Percentiles rank a stretch among this genome's conserved stretches.
These are phyloP conservation scores for Zalophus californianus DNA, from an alignment of 2,797 vertebrate species.

Conservation along the genomic window DNA sequence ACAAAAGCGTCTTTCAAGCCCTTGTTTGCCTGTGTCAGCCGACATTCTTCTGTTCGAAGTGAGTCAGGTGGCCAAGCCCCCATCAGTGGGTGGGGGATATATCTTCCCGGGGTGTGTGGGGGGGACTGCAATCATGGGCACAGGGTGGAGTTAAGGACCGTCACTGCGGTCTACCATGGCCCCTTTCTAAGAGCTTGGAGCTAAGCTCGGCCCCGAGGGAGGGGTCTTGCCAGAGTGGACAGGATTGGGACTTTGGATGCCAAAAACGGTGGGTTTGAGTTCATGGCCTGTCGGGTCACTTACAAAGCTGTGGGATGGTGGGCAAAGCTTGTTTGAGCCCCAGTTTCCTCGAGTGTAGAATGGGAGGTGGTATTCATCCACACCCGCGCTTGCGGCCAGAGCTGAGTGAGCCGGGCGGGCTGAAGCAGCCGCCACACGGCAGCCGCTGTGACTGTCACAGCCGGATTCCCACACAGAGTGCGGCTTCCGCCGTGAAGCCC, in stretches of 20 bases:
- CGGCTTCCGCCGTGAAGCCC: not conserved
- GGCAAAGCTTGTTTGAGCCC: not conserved
- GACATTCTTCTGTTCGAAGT: not conserved
- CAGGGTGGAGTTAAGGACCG: not conserved
- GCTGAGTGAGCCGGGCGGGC: fast-evolving
- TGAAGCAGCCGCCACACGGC: no score
- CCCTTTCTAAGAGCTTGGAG: not conserved
- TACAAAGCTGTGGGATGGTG: not conserved
- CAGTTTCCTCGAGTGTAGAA: not conserved
- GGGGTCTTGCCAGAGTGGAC: not conserved
- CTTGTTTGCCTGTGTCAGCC: not conserved
- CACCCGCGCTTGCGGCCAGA: not conserved
- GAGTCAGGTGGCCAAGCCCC: not conserved
- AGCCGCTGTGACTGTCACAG: fast-evolving
- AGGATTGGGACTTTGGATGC: not conserved
- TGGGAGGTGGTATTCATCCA: no score
- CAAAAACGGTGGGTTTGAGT: not conserved
- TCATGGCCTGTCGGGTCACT: not conserved
- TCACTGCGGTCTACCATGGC: fast-evolving
- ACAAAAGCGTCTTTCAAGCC: not conserved
- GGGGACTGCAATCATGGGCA: not conserved
- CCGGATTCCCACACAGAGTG: fast-evolving
- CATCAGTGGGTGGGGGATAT: not conserved
- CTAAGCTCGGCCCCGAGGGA: not conserved
- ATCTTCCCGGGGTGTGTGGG: not conserved